phyloP scores from a whole-genome alignment of 2,888 invertebrate genomes.

The Tinea trinotella region DNA sequence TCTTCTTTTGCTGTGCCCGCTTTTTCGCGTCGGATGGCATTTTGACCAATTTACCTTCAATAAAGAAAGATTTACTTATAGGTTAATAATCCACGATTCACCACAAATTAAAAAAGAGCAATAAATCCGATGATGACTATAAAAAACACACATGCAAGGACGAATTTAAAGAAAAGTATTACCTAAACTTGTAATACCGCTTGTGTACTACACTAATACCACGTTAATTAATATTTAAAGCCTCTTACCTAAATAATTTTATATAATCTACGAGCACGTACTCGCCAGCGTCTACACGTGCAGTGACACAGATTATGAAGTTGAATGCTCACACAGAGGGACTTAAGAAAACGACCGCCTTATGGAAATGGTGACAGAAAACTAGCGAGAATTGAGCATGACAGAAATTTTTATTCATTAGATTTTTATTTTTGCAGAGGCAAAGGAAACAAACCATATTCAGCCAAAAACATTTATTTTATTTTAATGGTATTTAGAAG shows the following conservation, averaged over 20 bases:
- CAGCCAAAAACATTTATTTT: no score
- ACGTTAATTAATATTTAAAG: background rate
- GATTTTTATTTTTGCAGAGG: no score
- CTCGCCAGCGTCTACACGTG: constrained; percentile 8
- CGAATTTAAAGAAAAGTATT: background rate
- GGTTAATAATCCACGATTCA: constrained; percentile 3
- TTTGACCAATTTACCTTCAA: constrained; percentile 23
- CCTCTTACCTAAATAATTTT: background rate
- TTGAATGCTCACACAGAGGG: no score
- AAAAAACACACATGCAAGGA: background rate
- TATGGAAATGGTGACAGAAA: no score
- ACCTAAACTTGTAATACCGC: background rate
- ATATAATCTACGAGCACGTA: background rate
- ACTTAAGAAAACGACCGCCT: no score
- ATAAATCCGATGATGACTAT: background rate
- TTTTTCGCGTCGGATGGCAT: constrained; percentile 99
- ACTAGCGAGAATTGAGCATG: no score
- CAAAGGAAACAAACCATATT: no score
- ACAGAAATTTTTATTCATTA: no score
- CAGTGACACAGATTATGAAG: background rate
- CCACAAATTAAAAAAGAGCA: background rate
- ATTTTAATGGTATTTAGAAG: no score
- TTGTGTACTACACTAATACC: background rate
- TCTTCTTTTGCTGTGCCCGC: constrained; percentile 97
- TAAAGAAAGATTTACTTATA: background rate